Evolutionary conservation across 2,797 vertebrate genomes (phyloP).

Genomic region (Pempheris klunzingeri): DNA sequence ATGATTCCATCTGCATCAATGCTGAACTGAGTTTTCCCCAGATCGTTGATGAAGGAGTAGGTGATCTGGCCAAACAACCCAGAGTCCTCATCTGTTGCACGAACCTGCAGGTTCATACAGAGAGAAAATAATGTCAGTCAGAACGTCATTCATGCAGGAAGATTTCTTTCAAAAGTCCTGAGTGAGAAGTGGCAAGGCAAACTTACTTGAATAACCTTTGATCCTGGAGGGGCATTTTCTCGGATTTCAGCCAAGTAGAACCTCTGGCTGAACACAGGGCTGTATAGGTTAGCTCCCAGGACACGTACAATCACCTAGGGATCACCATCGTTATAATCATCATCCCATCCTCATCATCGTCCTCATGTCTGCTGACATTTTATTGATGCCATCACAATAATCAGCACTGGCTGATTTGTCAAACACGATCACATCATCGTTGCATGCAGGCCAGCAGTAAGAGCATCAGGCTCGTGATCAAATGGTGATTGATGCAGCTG

Average conservation of each 20-base stretch:
- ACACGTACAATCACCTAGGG: constrained; percentile 88
- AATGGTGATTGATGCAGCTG: constrained; percentile 5
- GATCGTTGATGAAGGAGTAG: constrained; percentile 95
- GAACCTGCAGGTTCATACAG: constrained; percentile 74
- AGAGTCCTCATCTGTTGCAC: constrained; percentile 92
- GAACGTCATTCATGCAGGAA: neutral
- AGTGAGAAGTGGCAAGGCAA: neutral
- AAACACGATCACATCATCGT: constrained; percentile 36
- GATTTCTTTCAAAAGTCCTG: neutral
- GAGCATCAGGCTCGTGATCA: constrained; percentile 5
- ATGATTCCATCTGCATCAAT: constrained; percentile 91
- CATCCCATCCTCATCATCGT: constrained; percentile 6
- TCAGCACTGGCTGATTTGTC: constrained; percentile 38
- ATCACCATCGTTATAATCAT: constrained; percentile 5
- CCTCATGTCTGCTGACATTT: constrained; percentile 36
- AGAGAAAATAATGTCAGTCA: neutral
- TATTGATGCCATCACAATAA: constrained; percentile 14
- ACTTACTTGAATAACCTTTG: constrained; percentile 88
- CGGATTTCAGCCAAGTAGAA: constrained; percentile 94
- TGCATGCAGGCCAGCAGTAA: constrained; percentile 1
- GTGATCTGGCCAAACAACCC: constrained; percentile 90
- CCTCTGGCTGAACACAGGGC: constrained; percentile 92
- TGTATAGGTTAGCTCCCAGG: constrained; percentile 93
- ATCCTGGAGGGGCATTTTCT: constrained; percentile 90
- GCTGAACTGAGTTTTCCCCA: constrained; percentile 92